Conservation (phyloP, 2,113 vertebrate species). For the Chloropsis cyanopogon region DNA sequence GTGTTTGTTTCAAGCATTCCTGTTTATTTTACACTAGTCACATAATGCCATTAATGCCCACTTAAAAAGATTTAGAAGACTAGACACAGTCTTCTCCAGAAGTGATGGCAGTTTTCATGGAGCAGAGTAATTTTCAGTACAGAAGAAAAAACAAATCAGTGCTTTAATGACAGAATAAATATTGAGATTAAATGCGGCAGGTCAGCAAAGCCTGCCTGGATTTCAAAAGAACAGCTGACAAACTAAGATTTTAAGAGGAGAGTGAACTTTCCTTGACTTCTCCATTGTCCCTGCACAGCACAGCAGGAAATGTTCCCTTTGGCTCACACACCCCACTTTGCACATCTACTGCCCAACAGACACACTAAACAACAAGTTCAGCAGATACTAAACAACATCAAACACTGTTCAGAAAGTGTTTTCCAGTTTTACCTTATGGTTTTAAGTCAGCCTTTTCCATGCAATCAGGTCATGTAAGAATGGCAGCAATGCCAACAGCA, state of each 20-base stretch:
- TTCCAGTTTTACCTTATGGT: neutral
- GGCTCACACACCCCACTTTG: neutral
- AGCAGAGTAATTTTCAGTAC: neutral
- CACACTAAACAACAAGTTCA: neutral
- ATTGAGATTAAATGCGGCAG: neutral
- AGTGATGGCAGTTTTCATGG: neutral
- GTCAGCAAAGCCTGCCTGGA: neutral
- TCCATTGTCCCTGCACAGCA: neutral
- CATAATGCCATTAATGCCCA: neutral
- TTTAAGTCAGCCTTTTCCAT: neutral
- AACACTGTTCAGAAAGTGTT: neutral
- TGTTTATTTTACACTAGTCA: neutral
- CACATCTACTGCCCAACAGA: neutral
- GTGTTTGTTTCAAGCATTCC: neutral
- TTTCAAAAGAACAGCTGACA: neutral
- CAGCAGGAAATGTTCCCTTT: neutral
- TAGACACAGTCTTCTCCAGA: neutral
- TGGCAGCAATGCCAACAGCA: neutral
- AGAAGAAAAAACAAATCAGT: neutral
- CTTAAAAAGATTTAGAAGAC: neutral
- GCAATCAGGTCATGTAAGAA: neutral
- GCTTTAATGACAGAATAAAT: neutral
- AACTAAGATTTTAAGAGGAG: neutral
- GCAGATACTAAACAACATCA: neutral
- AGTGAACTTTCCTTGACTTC: neutral